Base-by-base conservation (phyloP, 2,888 invertebrate genomes). In the Epistrophe grossulariae region DNA sequence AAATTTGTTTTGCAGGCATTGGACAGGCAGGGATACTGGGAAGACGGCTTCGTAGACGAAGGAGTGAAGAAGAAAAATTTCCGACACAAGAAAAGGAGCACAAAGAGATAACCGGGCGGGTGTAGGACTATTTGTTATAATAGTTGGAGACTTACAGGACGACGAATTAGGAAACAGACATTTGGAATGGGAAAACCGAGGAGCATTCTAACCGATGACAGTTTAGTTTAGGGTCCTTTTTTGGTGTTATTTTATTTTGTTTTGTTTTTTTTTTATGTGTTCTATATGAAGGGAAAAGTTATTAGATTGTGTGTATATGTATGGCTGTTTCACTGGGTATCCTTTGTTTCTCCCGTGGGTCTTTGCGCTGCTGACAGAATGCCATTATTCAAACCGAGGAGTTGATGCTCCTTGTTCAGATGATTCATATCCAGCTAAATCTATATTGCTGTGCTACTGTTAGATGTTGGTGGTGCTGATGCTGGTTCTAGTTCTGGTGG, bases 311-410 rank as follows among this genome's bases (percentile, higher is more conserved):
- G 66, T 48, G 40, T 59, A 31, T n/a, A 13, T 24, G 17, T 48
- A n/a, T 64, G 68, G n/a, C 31, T 45, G 48, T 52, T 68, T 70
- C 7, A 55, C 28, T 55, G 55, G 28, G 9, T 55, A 70, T 70
- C 24, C 43, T 72, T 70, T 55, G 38, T 62, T 38, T 76, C 60
- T 72, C 64, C 78, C 52, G 62, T 70, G 52, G 70, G 83, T 84
- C 79, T 74, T 79, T 71, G 71, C 84, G 13, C 52, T 70, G 64
- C 57, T 71, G 84, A 79, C 84, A 84, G 72, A 77, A 76, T 77
- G 81, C 81, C 84, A 84, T 84, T 80, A 77, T 72, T 77, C 84
- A 84, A 77, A 77, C 70, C 24, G 45, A 55, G 48, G 55, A 79
- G 73, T 76, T 74, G 84, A 71, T 40, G 80, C 84, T 84, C 74